Evolutionary conservation across 2,888 invertebrate species (phyloP).

Genomic region (Phrixothrix hirtus): DNA sequence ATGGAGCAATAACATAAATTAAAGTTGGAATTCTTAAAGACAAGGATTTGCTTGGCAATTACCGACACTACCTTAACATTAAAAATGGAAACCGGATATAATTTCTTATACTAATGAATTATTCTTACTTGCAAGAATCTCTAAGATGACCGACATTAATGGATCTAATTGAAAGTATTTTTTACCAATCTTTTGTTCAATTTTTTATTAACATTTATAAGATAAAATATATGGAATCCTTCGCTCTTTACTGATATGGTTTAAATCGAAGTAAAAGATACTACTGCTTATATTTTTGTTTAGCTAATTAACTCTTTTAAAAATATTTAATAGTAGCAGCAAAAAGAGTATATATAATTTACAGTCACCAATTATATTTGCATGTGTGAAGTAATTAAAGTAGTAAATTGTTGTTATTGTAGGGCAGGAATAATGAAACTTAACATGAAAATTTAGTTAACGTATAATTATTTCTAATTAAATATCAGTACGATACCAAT

Average conservation of each 20-base stretch:
- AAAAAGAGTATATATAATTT: too few relatives aligned
- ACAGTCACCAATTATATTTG: too few relatives aligned
- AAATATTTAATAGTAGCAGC: too few relatives aligned
- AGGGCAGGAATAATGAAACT: not conserved
- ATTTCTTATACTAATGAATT: too few relatives aligned
- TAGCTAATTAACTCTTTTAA: too few relatives aligned
- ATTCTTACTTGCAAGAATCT: not conserved
- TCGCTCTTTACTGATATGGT: too few relatives aligned
- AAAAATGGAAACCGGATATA: constrained; percentile 29
- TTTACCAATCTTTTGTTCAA: too few relatives aligned
- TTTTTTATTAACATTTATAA: too few relatives aligned
- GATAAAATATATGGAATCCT: too few relatives aligned
- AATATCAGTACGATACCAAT: not conserved
- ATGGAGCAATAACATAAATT: constrained; percentile 13
- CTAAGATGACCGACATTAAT: not conserved
- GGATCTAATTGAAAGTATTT: too few relatives aligned
- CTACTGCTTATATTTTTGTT: too few relatives aligned
- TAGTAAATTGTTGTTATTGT: not conserved
- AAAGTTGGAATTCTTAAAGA: not conserved
- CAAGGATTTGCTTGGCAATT: constrained; percentile 17
- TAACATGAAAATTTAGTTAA: not conserved
- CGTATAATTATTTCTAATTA: not conserved
- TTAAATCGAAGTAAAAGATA: too few relatives aligned
- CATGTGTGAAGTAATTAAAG: not conserved
- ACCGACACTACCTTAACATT: constrained; percentile 11